Base-by-base conservation (phyloP, 2,888 invertebrate genomes). In the Drosophila tripunctata region DNA sequence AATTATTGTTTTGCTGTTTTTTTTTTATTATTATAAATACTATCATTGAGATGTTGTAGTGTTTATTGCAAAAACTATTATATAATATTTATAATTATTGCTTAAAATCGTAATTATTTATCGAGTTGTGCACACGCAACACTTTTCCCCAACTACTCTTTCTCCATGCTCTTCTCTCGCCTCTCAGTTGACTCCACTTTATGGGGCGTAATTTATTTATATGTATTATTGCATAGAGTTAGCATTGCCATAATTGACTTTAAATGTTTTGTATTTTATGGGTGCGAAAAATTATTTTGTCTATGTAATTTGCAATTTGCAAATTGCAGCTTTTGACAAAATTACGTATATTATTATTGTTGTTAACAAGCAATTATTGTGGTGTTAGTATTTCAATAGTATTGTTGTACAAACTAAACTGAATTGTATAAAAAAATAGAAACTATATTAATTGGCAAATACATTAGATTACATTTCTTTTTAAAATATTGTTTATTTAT, bases 1-100 rank as follows among this genome's bases (percentile, higher is more conserved):
- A 45, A 55, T 57, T 51, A 54, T 57, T 54, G 35, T 45, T 50
- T 19, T 24, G 17, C 15, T 27, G 12, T 45, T 63, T 4, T 27
- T 4, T 43, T 44, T 17, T 12, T 30, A 7, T 36, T 4, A 36
- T 35, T 27, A 38, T n/a, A 6, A 47, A 14, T 17, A 38, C n/a
- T 48, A 2, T 4, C 40, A 35, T n/a, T 33, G 27, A n/a, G n/a
- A n/a, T n/a, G 5, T 19, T 15, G 35, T 14, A 17, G 33, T 24
- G 31, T 27, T 54, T 45, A 19, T 41, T 44, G 67, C 41, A 62
- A 62, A 30, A 56, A 60, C 50, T 44, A 56, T 48, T 47, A 47
- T 61, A 64, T 64, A 61, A 56, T 60, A 48, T 63, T 64, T 64
- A 31, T 41, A 56, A 74, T 58, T 47, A 51, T 67, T 45, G 21